Evolutionary conservation across 2,888 invertebrate species (phyloP).

Genomic region (Eudasyphora cyanicolor): DNA sequence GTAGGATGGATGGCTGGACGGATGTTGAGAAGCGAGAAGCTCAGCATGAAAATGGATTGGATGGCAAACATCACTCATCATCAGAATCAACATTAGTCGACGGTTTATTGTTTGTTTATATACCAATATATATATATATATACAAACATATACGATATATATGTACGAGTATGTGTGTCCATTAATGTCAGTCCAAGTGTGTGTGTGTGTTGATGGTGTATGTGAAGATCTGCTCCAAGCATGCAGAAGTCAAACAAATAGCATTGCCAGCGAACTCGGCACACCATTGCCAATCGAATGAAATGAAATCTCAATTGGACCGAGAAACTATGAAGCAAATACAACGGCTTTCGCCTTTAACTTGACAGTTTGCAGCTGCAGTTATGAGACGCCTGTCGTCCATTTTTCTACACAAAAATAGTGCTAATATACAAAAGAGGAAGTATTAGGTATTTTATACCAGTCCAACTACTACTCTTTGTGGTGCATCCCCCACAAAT

Average conservation of each 20-base stretch:
- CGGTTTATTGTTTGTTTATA: constrained; percentile 40
- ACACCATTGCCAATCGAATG: constrained; percentile 56
- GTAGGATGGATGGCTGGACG: constrained; percentile 4
- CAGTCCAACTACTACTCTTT: no score
- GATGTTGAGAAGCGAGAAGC: not conserved
- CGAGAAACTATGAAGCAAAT: constrained; percentile 37
- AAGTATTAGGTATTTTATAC: no score
- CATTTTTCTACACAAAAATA: no score
- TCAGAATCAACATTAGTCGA: constrained; percentile 51
- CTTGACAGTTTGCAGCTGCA: not conserved
- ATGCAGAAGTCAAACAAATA: constrained; percentile 56
- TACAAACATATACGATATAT: no score
- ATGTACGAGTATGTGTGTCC: constrained; percentile 10
- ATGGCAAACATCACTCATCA: constrained; percentile 60
- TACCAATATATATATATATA: not conserved
- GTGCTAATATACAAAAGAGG: no score
- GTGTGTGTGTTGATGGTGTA: not conserved
- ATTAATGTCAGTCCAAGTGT: not conserved
- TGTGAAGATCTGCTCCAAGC: constrained; percentile 48
- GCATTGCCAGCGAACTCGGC: constrained; percentile 25
- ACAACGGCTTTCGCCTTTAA: constrained; percentile 17
- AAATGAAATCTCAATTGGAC: constrained; percentile 55
- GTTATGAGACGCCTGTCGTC: not conserved
- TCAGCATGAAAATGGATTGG: constrained; percentile 54
- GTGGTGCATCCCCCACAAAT: no score